Conservation (phyloP, 2,888 invertebrate genomes). For the Ophioninae sp. region DNA sequence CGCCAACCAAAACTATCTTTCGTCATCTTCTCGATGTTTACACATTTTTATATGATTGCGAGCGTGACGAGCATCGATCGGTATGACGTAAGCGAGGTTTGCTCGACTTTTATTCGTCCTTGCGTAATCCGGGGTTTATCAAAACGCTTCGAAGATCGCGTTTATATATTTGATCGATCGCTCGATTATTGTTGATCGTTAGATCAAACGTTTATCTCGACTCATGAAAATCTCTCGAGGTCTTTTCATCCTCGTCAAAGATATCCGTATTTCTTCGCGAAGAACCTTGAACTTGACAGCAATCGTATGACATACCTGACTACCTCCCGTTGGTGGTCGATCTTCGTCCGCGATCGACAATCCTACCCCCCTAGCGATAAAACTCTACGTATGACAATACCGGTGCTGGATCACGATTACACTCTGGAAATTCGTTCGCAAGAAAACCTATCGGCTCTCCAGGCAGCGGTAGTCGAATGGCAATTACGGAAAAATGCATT, state of each 20-base stretch:
- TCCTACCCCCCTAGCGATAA: background rate
- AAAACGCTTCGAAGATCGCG: background rate
- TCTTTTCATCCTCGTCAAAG: background rate
- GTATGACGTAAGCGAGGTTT: background rate
- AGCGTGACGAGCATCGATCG: background rate
- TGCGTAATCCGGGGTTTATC: background rate
- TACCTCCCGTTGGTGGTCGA: background rate
- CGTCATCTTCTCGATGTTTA: conserved; percentile 1
- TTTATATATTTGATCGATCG: background rate
- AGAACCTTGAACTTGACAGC: conserved; percentile 39
- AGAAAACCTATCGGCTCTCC: background rate
- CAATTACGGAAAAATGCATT: background rate
- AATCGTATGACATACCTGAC: conserved; percentile 2
- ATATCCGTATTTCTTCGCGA: background rate
- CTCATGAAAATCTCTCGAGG: background rate
- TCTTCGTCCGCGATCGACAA: conserved; percentile 3
- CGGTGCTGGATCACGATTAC: background rate
- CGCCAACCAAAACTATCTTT: background rate
- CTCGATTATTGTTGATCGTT: background rate
- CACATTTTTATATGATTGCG: background rate
- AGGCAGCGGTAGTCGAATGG: background rate
- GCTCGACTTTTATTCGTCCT: background rate
- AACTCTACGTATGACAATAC: conserved; percentile 31
- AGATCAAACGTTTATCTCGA: background rate
- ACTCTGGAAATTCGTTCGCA: background rate